These are phyloP conservation scores for Epizoanthus rinbou DNA, from an alignment of 92 coral and sea anemone species.

Conservation along the genomic window DNA sequence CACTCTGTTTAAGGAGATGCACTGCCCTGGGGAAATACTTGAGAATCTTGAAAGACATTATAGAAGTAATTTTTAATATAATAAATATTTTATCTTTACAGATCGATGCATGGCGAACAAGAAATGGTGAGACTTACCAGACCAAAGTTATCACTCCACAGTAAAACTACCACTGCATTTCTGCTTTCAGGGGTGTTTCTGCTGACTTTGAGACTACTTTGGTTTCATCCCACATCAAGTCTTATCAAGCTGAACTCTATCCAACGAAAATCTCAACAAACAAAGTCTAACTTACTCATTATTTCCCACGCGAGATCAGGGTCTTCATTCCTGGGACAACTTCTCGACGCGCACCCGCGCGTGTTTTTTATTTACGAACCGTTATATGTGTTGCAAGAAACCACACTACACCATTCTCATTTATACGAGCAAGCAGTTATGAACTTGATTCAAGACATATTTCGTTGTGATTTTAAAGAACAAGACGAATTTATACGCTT, in stretches of 20 bases:
- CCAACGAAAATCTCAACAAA: background rate
- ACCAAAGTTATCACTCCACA: background rate
- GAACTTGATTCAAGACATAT: constrained; percentile 65
- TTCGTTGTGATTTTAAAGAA: constrained; percentile 66
- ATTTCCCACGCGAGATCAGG: constrained; percentile 89
- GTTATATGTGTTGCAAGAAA: constrained; percentile 56
- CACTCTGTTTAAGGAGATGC: too few species aligned
- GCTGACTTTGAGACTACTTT: background rate
- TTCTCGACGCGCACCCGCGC: constrained; percentile 78
- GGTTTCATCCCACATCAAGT: background rate
- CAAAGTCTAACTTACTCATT: constrained; percentile 61
- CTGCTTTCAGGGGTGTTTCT: background rate
- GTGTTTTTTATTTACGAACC: constrained; percentile 92
- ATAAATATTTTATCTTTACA: background rate
- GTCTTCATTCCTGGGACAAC: constrained; percentile 88
- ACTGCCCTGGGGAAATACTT: too few species aligned
- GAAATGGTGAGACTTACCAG: background rate
- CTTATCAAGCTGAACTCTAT: constrained; percentile 5
- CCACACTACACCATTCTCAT: constrained; percentile 58
- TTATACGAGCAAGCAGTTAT: constrained; percentile 61
- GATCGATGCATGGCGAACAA: background rate
- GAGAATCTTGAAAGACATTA: background rate
- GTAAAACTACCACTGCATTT: background rate
- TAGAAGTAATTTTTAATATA: background rate
- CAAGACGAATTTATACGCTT: constrained; percentile 78